These are phyloP conservation scores for Gari tellinella DNA, from an alignment of 2,888 invertebrate species.

Conservation along the genomic window DNA sequence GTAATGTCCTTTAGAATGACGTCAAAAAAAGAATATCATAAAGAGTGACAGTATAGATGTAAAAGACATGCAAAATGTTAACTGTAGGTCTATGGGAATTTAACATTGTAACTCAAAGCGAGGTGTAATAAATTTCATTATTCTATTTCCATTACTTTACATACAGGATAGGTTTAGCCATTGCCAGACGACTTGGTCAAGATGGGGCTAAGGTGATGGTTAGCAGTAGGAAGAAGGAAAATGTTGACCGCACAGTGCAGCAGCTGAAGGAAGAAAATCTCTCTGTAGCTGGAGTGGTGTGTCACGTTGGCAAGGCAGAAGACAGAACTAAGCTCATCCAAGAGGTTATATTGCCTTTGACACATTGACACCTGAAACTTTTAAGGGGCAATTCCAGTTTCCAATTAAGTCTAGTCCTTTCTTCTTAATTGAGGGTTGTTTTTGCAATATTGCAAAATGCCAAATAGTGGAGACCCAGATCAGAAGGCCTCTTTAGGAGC, in stretches of 20 bases:
- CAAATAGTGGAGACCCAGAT: too few species aligned
- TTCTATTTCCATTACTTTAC: background rate
- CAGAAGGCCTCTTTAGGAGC: too few species aligned
- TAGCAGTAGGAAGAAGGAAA: slow-evolving; percentile 94
- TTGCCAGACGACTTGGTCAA: slow-evolving; percentile 92
- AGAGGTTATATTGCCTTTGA: slow-evolving; percentile 86
- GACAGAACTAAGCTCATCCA: slow-evolving; percentile 92
- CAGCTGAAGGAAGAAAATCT: slow-evolving; percentile 89
- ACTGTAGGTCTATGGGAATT: too few species aligned
- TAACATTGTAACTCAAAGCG: too few species aligned
- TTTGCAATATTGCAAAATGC: too few species aligned
- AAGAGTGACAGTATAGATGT: background rate
- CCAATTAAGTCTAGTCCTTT: too few species aligned
- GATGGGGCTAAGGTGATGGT: slow-evolving; percentile 97
- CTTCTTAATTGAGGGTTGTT: too few species aligned
- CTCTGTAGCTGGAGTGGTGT: slow-evolving; percentile 90
- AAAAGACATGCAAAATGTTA: too few species aligned
- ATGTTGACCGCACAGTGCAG: slow-evolving; percentile 92
- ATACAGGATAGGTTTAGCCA: slow-evolving; percentile 93
- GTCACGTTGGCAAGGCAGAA: slow-evolving; percentile 93
- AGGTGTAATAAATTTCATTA: too few species aligned
- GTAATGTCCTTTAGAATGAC: background rate
- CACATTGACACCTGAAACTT: too few species aligned
- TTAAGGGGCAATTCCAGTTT: too few species aligned
- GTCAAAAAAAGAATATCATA: background rate